Percentiles rank a stretch among this genome's conserved stretches.
phyloP scores from a whole-genome alignment of 2,888 invertebrate genomes.

The Dendrolimus pini region DNA sequence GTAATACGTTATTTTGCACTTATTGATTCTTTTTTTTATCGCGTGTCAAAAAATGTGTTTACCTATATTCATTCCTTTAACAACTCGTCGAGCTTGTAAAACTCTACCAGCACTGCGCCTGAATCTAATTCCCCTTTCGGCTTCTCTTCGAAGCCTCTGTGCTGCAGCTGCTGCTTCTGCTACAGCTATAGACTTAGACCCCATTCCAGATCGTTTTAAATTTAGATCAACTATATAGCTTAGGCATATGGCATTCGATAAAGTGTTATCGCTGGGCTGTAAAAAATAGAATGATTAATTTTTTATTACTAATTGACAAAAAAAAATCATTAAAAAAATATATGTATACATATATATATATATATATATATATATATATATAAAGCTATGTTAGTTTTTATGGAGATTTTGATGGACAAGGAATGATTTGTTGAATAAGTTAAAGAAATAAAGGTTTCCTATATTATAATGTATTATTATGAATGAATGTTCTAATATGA shows the following conservation, averaged over 20 bases:
- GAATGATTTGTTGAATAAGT: no score
- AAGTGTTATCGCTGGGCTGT: slow-evolving; percentile 51
- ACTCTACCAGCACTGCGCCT: slow-evolving; percentile 63
- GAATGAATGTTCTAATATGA: no score
- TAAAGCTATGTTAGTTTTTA: no score
- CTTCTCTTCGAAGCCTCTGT: slow-evolving; percentile 60
- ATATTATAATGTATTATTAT: no score
- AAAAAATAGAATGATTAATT: slow-evolving; percentile 12
- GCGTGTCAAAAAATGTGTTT: slow-evolving; percentile 1
- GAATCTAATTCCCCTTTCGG: slow-evolving; percentile 63
- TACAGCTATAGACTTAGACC: slow-evolving; percentile 53
- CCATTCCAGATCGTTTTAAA: slow-evolving; percentile 67
- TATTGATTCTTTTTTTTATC: no score
- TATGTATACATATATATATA: no score
- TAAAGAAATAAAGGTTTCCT: no score
- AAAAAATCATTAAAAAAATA: not conserved
- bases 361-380: no score
- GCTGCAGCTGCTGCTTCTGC: slow-evolving; percentile 66
- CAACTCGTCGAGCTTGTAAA: slow-evolving; percentile 61
- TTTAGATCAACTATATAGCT: slow-evolving; percentile 64
- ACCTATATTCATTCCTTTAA: slow-evolving; percentile 69
- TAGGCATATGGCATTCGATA: slow-evolving; percentile 65
- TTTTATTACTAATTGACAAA: not conserved
- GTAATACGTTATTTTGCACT: not conserved
- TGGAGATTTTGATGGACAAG: no score